Base-by-base conservation (phyloP, 2,113 vertebrate species). In the Antennarius striatus region DNA sequence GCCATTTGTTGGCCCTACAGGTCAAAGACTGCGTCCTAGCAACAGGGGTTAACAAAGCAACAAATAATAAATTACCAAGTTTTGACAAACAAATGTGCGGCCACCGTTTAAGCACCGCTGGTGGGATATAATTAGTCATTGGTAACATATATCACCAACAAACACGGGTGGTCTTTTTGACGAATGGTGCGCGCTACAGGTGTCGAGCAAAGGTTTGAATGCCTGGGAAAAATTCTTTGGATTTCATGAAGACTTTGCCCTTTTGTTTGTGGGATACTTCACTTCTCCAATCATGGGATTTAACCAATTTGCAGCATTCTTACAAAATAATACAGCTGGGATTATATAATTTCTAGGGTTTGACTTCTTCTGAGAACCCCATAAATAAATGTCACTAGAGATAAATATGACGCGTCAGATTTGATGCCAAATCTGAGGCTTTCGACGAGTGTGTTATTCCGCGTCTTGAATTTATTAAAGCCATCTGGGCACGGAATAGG, bases 21-120 rank as follows among this genome's bases (percentile, higher is more conserved):
- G 85, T 72, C 56, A 68, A 64, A 72, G 73, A 65, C 17, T 63
- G 55, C 56, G 56, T 78, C 43, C 80, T 43, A 48, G 70, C 40
- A 83, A 82, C 80, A 89, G 85, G 90, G 79, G 86, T 85, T 87
- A 88, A 70, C 70, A 68, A 86, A 88, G 65, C 79, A 86, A 52
- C 70, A 79, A 80, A 87, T 84, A 78, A 87, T 80, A 75, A 84
- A 87, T 73, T 48, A 62, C 8, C 68, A 62, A 64, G 36, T 63
- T 76, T 75, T 75, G 57, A 84, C 79, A 78, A 89, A 88, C 75
- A 84, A 72, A 82, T 71, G 59, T 59, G 47, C 14, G 29, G 40
- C 70, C 48, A 60, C 55, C 49, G 8, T 30, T 67, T 4, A 11
- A 29, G 29, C 46, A 36, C 50, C 65, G 16, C 43, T 59, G 65